Evolutionary conservation across 2,797 vertebrate species (phyloP).

Genomic region (Lagodon rhomboides): DNA sequence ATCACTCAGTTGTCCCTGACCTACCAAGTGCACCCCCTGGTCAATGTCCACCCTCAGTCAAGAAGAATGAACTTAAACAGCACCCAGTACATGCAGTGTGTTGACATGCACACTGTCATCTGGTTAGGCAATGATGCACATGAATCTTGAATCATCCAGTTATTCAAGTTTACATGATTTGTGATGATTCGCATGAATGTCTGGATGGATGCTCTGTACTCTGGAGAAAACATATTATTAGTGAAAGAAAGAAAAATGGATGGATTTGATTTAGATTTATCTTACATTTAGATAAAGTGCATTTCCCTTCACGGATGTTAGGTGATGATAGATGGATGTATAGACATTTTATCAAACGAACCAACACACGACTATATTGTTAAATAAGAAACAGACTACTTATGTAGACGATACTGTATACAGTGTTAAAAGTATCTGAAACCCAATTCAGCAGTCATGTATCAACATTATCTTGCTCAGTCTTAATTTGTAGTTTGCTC

Average conservation of each 20-base stretch:
- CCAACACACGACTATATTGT: neutral
- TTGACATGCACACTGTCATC: constrained; percentile 28
- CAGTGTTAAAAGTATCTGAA: neutral
- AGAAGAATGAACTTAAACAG: neutral
- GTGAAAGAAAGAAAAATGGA: neutral
- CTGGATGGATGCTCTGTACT: neutral
- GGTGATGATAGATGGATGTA: neutral
- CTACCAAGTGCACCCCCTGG: neutral
- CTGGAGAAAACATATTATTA: constrained; percentile 1
- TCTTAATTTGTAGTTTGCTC: neutral
- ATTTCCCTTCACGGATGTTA: neutral
- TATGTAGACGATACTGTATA: neutral
- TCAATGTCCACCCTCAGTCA: constrained; percentile 2
- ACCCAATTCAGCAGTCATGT: neutral
- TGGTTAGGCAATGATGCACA: constrained; percentile 10
- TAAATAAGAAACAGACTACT: neutral
- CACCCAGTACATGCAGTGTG: neutral
- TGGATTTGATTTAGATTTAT: neutral
- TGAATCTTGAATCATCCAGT: neutral
- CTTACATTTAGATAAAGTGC: accelerated
- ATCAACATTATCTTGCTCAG: neutral
- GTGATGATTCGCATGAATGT: neutral
- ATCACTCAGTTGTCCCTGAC: neutral
- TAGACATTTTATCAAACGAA: neutral
- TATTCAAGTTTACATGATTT: constrained; percentile 1